Base-by-base conservation (phyloP, 1,140 invertebrate species). In the Cecropterus lyciades region DNA sequence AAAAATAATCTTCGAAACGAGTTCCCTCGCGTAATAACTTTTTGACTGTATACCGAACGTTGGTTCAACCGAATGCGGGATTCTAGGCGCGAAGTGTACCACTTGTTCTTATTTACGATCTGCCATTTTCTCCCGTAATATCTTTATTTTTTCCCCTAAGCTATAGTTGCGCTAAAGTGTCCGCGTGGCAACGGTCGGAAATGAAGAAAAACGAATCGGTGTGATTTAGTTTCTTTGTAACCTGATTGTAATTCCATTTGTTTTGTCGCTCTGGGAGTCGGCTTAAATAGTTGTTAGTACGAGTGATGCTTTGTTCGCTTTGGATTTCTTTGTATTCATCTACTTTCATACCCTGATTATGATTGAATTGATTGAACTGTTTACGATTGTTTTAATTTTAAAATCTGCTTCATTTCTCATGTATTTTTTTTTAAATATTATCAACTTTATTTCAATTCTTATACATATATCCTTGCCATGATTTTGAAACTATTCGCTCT, bases 51-150 rank as follows among this genome's bases (percentile, higher is more conserved):
- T 59, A 73, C 55, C 66, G 51, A 60, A 75, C 53, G 65, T 66
- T 66, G 67, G 56, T 49, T 69, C 49, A 7, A 46, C 43, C 64
- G 63, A 75, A 67, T 63, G 46, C 69, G 65, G 48, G 59, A 59
- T 64, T 67, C 62, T 70, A 72, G 65, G 75, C 78, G 81, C 70
- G 68, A 78, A 80, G 69, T 73, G 65, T 72, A 73, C 67, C 74
- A 83, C 79, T 84, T 78, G 69, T 62, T 43, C 65, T 82, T 84
- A 84, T 84, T 84, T 84, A 84, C 73, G 72, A 70, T 68, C 73
- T 65, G 73, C 79, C 74, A 77, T 84, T 80, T 20, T 70, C 75
- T 57, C 67, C 59, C 57, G 65, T 72, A 80, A 84, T 84, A 80
- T 80, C 79, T 80, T 81, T 83, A 80, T 81, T 84, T 80, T 43